Evolutionary conservation across 64 coral and sea anemone genomes (phyloP), one percentile per base, ranked within the genome.

Genomic region (Montipora foliosa): DNA sequence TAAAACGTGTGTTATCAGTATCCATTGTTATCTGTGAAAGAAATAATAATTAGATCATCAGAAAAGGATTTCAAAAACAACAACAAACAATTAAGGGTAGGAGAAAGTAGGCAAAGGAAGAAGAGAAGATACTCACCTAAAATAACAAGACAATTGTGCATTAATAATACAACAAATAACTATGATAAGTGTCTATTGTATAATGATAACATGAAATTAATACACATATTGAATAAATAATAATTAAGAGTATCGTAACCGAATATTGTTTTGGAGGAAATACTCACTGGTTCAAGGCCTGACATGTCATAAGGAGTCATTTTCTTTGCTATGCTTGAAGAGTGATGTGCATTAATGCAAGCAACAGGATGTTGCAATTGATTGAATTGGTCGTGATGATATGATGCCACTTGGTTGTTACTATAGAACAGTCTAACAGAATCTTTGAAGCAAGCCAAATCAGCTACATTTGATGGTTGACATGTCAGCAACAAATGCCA

Each of bases 391-490:
- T 75, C 53, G 51, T 75, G 19, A 76, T 89, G 76, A 49, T 89
- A 89, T 75, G 44, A 50, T 14, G 87, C 69, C 51, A 77, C 87
- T 76, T 89, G 68, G 17, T 89, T 47, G 75, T 87, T 89, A 21
- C 87, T 89, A 77, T 76, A 75, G 60, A 64, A 64, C 60, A 64
- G 60, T 64, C 60, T 64, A 64, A 64, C 60, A 64, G 60, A 64
- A 64, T 60, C 87, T 49, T 89, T 8, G 75, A 89, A 77, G 25
- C 75, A 20, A 71, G 16, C n/a, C 46, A 89, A 49, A 53, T 50
- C 20, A 19, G 47, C 21, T 50, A 89, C 71, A 45, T 44, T 68
- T 89, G 71, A 88, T 76, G 6, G 87, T 88, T 70, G 61, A 47
- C 87, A 45, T 47, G 82, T 86, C 47, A 82, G 49, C 79, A 82